Evolutionary conservation across 2,888 invertebrate species (phyloP), one percentile per base, ranked within the genome.

Genomic region (Hipparchia semele): DNA sequence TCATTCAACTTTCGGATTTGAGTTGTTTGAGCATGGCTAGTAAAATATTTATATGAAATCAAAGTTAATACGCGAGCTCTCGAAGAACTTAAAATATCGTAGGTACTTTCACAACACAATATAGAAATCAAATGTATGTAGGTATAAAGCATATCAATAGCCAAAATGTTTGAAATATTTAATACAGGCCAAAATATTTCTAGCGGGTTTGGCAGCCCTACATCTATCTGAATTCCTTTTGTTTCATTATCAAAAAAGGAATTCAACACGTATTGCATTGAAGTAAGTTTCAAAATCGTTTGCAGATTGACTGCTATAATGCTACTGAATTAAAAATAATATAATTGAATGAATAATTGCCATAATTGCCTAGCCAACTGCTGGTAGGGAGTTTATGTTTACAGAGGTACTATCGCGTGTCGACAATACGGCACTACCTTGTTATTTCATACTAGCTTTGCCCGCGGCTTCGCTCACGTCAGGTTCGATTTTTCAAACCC

Each of bases 311-410:
- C 7, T 61, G 51, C 7, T 46, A 53, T 23, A 46, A 61, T 61
- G 49, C n/a, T n/a, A 58, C 60, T 6, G 90, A 85, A 79, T 39
- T 53, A 10, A 65, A 65, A 53, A 65, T 33, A 23, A 58, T 53
- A 53, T 53, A 53, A 51, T 23, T 51, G 2, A 13, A 51, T 10
- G 9, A 53, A 65, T 65, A 53, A 53, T 65, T 51, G 51, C 10
- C 23, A 23, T 39, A 39, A 39, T 39, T 39, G 39, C 49, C 10
- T 7, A n/a, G 51, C 33, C 2, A 53, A 65, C 53, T 64, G 51
- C 64, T 23, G 23, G 64, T 64, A 13, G 58, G 59, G 8, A 58
- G 8, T 60, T 60, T 39, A 9, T 60, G 59, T 60, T 60, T 60
- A 60, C 39, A 60, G 10, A 10, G 10, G 59, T 6, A 39, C 1